Evolutionary conservation across 2,888 invertebrate species (phyloP).

Genomic region (Phortica magna): DNA sequence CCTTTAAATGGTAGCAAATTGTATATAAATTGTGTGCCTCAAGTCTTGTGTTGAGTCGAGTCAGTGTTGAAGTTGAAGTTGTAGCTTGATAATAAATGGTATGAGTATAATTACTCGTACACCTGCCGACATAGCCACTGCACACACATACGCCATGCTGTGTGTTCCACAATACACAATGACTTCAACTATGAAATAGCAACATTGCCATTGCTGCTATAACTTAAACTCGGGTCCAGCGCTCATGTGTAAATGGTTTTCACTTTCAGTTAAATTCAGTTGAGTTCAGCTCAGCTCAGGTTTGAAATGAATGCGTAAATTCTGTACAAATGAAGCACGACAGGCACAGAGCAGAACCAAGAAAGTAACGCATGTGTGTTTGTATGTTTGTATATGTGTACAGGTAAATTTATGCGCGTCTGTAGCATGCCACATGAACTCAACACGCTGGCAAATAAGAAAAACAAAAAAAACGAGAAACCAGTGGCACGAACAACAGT

Average conservation of each 20-base stretch:
- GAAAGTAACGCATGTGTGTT: constrained; percentile 40
- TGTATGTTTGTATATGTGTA: constrained; percentile 42
- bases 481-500: background rate
- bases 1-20: constrained; percentile 43
- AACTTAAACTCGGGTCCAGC: constrained; percentile 12
- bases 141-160: background rate
- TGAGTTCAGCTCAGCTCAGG: background rate
- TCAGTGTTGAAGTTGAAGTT: background rate
- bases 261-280: constrained; percentile 63
- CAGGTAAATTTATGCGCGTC: constrained; percentile 39
- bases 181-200: background rate
- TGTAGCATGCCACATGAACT: constrained; percentile 54
- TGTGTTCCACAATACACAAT: constrained; percentile 45
- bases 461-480: background rate
- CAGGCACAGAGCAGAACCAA: constrained; percentile 37
- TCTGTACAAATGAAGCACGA: constrained; percentile 21
- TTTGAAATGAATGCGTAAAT: constrained; percentile 53
- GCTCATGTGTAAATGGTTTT: constrained; percentile 71
- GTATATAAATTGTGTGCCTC: constrained; percentile 64
- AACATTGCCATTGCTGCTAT: constrained; percentile 15
- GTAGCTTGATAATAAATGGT: constrained; percentile 51
- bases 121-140: constrained; percentile 71
- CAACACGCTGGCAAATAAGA: constrained; percentile 46
- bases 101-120: constrained; percentile 70
- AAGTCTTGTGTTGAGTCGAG: constrained; percentile 14